Base-by-base conservation (phyloP, 2,888 invertebrate species). In the Eurytoma californica region DNA sequence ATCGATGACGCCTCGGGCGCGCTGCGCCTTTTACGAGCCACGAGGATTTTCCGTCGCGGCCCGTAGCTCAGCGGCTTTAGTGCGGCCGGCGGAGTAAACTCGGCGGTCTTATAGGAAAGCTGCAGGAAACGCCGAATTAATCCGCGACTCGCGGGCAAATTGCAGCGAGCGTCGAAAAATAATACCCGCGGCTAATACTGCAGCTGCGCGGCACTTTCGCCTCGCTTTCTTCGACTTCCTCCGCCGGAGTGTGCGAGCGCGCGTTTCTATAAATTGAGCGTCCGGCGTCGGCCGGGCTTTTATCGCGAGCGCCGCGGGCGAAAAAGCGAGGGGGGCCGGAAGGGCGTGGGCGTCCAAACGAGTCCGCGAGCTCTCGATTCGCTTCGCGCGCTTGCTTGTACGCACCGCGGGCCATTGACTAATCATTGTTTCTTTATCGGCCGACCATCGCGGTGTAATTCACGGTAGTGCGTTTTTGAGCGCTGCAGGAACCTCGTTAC, bases 161-260 rank as follows among this genome's bases (percentile, higher is more conserved):
- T 61, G 72, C 39, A 16, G 14, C 57, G 18, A n/a, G 67, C 2
- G 28, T 16, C 28, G 18, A 9, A 67, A 66, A 67, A 53, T 53
- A 67, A 28, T 4, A 13, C 20, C 49, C 66, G 20, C 39, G 66
- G 20, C 18, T 49, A 47, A 53, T 49, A 20, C 20, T 49, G 63
- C 24, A 39, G n/a, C n/a, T 14, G 51, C 51, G 67, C 16, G 66
- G 24, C 72, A 72, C 72, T 72, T 72, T 72, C 72, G 70, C 70
- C 60, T 60, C 60, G 60, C 70, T 70, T 70, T 70, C 70, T 70
- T 70, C 24, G 70, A 70, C 68, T 70, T 70, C 58, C 60, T 70
- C 70, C 28, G n/a, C 12, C 30, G 4, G 47, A 49, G 47, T 14
- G 30, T 14, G 20, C 65, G 18, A 14, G 65, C 18, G 47, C 12